These are phyloP conservation scores for Microcebus lehilahytsara DNA, from an alignment of 2,113 vertebrate genomes.

Conservation along the genomic window DNA sequence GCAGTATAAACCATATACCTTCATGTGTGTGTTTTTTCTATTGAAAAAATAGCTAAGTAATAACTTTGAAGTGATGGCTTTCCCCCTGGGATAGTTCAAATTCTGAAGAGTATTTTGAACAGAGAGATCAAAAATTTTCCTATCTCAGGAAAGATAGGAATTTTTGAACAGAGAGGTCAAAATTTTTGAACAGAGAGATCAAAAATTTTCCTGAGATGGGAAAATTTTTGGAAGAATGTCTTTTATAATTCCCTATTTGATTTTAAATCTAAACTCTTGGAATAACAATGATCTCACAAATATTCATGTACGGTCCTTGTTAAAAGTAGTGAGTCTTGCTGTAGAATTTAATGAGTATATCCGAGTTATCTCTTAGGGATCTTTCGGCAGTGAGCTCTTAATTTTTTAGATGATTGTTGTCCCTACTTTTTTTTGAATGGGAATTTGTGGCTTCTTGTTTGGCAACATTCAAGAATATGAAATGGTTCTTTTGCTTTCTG, in stretches of 20 bases:
- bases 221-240: neutral
- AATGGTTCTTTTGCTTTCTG: constrained; percentile 23
- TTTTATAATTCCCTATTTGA: constrained; percentile 2
- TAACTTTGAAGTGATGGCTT: constrained; percentile 2
- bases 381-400: neutral
- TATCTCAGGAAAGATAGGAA: no score
- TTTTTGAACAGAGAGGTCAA: constrained; percentile 6
- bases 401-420: neutral
- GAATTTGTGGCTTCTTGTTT: neutral
- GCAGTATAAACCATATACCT: neutral
- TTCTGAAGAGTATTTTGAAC: neutral
- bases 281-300: neutral
- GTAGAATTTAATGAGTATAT: neutral
- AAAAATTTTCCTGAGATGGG: neutral
- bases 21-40: neutral
- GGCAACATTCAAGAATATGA: neutral
- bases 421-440: neutral
- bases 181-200: neutral
- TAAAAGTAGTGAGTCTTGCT: neutral
- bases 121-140: neutral
- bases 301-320: neutral
- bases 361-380: neutral
- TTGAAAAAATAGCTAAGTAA: neutral
- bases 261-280: constrained; percentile 9
- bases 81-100: constrained; percentile 2